Evolutionary conservation across 1,140 invertebrate species (phyloP).

Genomic region (Andricus grossulariae): DNA sequence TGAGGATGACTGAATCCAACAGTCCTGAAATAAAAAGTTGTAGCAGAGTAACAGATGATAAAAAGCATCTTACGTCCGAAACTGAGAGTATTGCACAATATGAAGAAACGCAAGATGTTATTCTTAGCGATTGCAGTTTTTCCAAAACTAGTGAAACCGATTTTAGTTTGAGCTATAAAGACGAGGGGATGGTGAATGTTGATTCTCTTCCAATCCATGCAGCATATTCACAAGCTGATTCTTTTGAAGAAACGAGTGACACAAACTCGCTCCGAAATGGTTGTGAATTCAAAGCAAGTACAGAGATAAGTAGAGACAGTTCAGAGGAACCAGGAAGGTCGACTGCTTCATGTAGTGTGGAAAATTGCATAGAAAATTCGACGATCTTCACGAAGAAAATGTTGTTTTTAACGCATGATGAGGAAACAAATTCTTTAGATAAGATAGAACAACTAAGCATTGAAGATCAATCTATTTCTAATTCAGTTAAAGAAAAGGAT

Average conservation of each 20-base stretch:
- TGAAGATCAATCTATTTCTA: conserved; percentile 40
- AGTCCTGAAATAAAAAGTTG: conserved; percentile 39
- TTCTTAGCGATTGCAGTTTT: conserved; percentile 1
- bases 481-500: conserved; percentile 40
- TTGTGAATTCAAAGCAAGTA: neutral
- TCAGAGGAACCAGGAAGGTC: conserved; percentile 54
- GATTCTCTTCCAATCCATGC: neutral
- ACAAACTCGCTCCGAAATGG: neutral
- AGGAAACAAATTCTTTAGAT: conserved; percentile 60
- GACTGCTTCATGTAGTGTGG: conserved; percentile 51
- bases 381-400: conserved; percentile 45
- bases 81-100: neutral
- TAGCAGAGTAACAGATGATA: neutral
- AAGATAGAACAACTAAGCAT: conserved; percentile 56
- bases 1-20: conserved; percentile 46
- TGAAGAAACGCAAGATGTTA: neutral
- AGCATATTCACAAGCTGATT: neutral
- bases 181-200: neutral
- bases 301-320: conserved; percentile 40
- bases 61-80: neutral
- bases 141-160: neutral
- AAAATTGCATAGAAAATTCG: conserved; percentile 45
- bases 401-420: conserved; percentile 51
- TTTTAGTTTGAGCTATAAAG: neutral
- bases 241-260: neutral